Evolutionary conservation across 2,888 invertebrate genomes (phyloP).

Genomic region (Pseudanteris insignis): DNA sequence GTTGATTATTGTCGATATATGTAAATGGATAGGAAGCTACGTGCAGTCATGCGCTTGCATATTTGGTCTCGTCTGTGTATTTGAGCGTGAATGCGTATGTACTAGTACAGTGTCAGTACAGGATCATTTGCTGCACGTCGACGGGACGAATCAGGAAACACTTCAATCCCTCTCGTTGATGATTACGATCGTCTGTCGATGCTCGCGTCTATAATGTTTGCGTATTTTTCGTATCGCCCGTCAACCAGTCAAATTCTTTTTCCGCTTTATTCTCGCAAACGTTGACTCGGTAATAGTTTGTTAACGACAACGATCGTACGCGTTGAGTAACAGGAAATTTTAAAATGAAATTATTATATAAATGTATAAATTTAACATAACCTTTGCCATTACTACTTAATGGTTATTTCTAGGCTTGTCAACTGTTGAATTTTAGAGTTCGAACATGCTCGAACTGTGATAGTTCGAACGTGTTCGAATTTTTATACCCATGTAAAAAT

Average conservation of each 20-base stretch:
- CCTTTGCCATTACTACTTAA: no score
- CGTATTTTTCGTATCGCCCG: constrained; percentile 26
- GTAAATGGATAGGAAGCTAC: constrained; percentile 37
- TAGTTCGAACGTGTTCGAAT: no score
- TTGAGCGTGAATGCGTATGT: constrained; percentile 28
- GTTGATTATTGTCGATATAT: constrained; percentile 47
- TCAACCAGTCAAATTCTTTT: constrained; percentile 18
- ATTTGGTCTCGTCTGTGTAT: constrained; percentile 13
- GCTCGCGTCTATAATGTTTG: constrained; percentile 29
- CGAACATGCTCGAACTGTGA: no score
- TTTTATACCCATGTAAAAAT: no score
- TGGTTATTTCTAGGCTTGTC: no score
- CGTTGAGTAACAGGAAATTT: no score
- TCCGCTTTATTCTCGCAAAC: constrained; percentile 15
- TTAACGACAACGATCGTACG: no score
- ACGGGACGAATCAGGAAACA: constrained; percentile 34
- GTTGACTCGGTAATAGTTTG: no score
- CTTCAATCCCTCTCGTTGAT: constrained; percentile 22
- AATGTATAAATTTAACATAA: no score
- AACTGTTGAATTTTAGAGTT: no score
- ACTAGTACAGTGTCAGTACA: constrained; percentile 33
- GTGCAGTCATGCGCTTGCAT: constrained; percentile 13
- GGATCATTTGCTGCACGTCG: constrained; percentile 41
- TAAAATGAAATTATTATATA: no score
- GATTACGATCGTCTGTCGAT: constrained; percentile 33